Percentiles rank a stretch among this genome's conserved stretches.
Conservation (phyloP, 1,140 invertebrate species). For the Drosophila melanogaster region Release_6_plus_ISO1_MT NT_033777.3:12060001-12060500, state of each 20-base stretch:
- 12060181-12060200: no score
- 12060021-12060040: constrained; percentile 9
- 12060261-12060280: constrained; percentile 16
- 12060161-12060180: no score
- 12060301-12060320: constrained; percentile 16
- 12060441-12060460: constrained; percentile 23
- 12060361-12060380: constrained; percentile 52
- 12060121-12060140: neutral
- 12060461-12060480: constrained; percentile 74
- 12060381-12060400: constrained; percentile 25
- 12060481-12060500: constrained; percentile 72
- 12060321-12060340: constrained; percentile 13
- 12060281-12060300: constrained; percentile 14
- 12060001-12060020: neutral
- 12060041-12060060: constrained; percentile 1
- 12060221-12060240: neutral
- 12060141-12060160: neutral
- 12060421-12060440: constrained; percentile 12
- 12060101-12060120: neutral
- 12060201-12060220: neutral
- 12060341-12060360: constrained; percentile 18
- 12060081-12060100: neutral
- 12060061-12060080: neutral
- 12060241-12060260: constrained; percentile 24
- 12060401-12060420: constrained; percentile 45